A percentile compares a stretch with the other conserved stretches of the same genome.
Conservation (phyloP, 1,140 invertebrate species). For the Theocolax elegans region DNA sequence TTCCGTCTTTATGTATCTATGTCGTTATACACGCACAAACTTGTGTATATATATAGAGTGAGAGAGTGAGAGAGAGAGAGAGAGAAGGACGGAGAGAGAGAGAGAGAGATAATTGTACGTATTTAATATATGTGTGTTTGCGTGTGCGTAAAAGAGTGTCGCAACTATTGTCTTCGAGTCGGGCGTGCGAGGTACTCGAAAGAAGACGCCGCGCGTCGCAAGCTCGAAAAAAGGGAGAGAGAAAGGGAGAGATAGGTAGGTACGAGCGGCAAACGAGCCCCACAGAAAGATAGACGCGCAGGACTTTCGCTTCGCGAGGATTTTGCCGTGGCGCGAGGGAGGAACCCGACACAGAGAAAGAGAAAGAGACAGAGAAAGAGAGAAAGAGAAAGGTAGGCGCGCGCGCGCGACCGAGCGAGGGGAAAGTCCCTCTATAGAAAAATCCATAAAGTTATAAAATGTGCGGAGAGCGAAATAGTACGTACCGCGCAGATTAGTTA, state of each 20-base stretch:
- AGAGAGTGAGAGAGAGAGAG: too few relatives aligned
- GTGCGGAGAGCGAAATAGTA: constrained; percentile 64
- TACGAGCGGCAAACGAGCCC: constrained; percentile 18
- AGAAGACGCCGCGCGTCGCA: constrained; percentile 22
- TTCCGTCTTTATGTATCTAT: too few relatives aligned
- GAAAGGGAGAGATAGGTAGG: constrained; percentile 29
- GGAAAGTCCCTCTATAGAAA: constrained; percentile 55
- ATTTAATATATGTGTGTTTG: neutral
- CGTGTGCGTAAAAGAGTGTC: neutral
- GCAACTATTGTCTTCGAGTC: constrained; percentile 24
- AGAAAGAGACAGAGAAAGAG: constrained; percentile 46
- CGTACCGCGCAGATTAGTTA: constrained; percentile 66
- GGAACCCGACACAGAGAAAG: constrained; percentile 48
- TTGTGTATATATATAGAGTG: too few relatives aligned
- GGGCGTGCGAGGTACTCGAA: neutral
- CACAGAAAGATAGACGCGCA: constrained; percentile 41
- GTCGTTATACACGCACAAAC: too few relatives aligned
- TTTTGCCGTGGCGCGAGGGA: constrained; percentile 46
- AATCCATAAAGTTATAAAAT: constrained; percentile 66
- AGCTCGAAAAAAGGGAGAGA: constrained; percentile 29
- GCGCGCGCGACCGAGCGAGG: constrained; percentile 17
- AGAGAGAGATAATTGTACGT: neutral
- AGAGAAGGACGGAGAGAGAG: too few relatives aligned
- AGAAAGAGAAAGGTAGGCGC: constrained; percentile 31
- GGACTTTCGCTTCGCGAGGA: constrained; percentile 52